Evolutionary conservation across 2,797 vertebrate genomes (phyloP).

Genomic region (Scomberomorus guttatus): DNA sequence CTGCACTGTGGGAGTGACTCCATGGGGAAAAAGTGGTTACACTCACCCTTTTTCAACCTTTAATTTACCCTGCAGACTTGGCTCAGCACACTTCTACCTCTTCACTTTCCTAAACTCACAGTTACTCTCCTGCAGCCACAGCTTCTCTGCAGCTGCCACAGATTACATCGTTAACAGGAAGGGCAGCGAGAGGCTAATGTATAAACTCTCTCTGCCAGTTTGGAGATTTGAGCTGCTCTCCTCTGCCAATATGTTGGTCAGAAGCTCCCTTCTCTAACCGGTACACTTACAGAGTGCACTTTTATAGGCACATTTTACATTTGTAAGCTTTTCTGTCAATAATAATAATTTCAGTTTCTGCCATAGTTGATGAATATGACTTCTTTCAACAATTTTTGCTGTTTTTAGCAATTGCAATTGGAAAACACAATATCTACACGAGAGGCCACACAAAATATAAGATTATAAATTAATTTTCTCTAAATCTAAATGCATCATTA

Average conservation of each 20-base stretch:
- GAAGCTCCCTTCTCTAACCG: constrained; percentile 3
- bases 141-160: constrained; percentile 21
- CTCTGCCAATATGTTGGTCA: constrained; percentile 29
- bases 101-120: background rate
- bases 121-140: background rate
- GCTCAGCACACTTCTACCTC: constrained; percentile 1
- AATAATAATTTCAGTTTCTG: background rate
- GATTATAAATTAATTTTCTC: no score
- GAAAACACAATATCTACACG: no score
- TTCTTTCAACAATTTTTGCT: background rate
- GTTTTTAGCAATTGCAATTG: no score
- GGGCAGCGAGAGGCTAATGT: constrained; percentile 25
- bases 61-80: background rate
- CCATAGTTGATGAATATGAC: background rate
- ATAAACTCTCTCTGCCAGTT: constrained; percentile 36
- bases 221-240: constrained; percentile 7
- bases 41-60: background rate
- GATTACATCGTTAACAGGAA: constrained; percentile 40
- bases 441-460: no score
- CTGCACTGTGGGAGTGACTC: background rate
- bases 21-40: background rate
- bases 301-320: background rate
- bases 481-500: no score
- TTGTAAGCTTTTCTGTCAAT: background rate
- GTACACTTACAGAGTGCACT: background rate